These are phyloP conservation scores for Calidris pygmaea DNA, from an alignment of 2,113 vertebrate genomes.

Conservation along the genomic window DNA sequence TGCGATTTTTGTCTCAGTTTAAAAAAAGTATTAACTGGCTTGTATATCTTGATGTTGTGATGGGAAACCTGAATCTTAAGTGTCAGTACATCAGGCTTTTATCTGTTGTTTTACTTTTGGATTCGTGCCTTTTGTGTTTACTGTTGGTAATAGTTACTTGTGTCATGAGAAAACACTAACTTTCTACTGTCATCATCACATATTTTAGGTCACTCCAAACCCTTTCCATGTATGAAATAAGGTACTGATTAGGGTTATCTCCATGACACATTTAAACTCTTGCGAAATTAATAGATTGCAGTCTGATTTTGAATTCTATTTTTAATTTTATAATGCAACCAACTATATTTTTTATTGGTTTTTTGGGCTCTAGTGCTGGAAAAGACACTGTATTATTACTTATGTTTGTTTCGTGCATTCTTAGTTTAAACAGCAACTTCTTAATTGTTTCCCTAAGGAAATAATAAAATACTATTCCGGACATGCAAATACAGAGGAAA, in stretches of 20 bases:
- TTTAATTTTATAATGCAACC: background rate
- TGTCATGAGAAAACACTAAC: background rate
- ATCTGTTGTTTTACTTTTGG: background rate
- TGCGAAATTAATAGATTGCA: background rate
- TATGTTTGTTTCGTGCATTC: background rate
- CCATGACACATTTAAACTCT: background rate
- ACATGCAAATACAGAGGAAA: conserved; percentile 71
- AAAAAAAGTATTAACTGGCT: background rate
- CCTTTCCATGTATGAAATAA: background rate
- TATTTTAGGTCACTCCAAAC: background rate
- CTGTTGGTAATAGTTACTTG: background rate
- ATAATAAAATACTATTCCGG: conserved; percentile 80
- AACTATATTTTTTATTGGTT: background rate
- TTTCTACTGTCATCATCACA: background rate
- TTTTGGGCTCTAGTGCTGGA: background rate
- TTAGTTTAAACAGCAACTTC: background rate
- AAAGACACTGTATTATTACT: background rate
- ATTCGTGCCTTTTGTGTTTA: background rate
- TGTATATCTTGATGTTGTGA: background rate
- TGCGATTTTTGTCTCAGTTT: background rate
- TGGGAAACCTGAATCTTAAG: background rate
- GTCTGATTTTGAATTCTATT: background rate
- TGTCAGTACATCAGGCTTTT: background rate
- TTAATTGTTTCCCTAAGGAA: conserved; percentile 76
- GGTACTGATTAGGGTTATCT: background rate